Evolutionary conservation across 1,140 invertebrate species (phyloP).

Genomic region (Spodoptera frugiperda): DNA sequence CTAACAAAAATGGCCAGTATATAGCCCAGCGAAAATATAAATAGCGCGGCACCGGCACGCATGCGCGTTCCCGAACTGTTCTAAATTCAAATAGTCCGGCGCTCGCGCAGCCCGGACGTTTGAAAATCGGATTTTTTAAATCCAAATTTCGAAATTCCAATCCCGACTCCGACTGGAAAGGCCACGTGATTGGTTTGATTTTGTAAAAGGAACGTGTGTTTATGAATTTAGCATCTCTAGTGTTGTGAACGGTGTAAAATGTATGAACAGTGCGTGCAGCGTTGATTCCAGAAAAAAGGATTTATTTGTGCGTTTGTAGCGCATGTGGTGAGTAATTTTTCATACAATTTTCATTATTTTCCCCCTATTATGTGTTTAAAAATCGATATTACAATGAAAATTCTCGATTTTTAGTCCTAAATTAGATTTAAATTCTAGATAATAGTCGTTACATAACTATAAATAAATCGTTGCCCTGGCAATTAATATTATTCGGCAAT

Average conservation of each 20-base stretch:
- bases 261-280: conserved; percentile 76
- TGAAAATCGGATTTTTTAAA: conserved; percentile 63
- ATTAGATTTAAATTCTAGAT: conserved; percentile 7
- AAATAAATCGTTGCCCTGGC: conserved; percentile 42
- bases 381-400: not conserved
- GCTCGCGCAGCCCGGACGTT: conserved; percentile 70
- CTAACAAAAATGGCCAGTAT: conserved; percentile 53
- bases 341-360: conserved; percentile 5
- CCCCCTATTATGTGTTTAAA: not conserved
- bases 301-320: conserved; percentile 56
- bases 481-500: conserved; percentile 36
- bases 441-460: conserved; percentile 39
- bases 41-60: conserved; percentile 63
- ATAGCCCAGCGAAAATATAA: conserved; percentile 74
- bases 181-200: conserved; percentile 54
- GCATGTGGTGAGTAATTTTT: conserved; percentile 62
- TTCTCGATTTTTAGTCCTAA: not conserved
- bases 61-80: conserved; percentile 60
- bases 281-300: conserved; percentile 57
- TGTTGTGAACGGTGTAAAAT: conserved; percentile 62
- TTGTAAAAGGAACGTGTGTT: conserved; percentile 41
- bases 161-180: conserved; percentile 73
- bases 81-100: conserved; percentile 75
- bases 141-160: conserved; percentile 58
- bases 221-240: conserved; percentile 37